phyloP scores from a whole-genome alignment of 2,113 vertebrate species.

The Lepisosteus oculatus region DNA sequence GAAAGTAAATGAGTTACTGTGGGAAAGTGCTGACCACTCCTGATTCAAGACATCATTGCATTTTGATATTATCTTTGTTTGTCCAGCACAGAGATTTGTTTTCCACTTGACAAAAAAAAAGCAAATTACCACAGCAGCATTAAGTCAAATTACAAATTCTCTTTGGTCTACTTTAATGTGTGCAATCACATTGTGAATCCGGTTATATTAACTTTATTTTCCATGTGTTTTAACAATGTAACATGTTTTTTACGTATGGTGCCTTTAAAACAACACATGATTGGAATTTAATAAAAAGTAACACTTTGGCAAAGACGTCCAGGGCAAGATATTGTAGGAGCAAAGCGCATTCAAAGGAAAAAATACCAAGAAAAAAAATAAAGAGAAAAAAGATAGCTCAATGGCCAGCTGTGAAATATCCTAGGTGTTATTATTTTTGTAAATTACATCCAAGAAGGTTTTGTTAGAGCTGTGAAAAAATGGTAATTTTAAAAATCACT shows the following conservation, averaged over 20 bases:
- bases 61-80: too few relatives aligned
- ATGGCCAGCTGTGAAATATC: conserved; percentile 15
- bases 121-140: not conserved
- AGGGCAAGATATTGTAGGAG: not conserved
- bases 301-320: not conserved
- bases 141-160: not conserved
- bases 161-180: not conserved
- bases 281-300: not conserved
- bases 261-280: not conserved
- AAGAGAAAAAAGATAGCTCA: conserved; percentile 45
- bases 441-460: conserved; percentile 19
- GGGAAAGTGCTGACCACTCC: too few relatives aligned
- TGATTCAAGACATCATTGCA: too few relatives aligned
- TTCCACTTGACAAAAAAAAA: not conserved
- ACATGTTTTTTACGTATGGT: not conserved
- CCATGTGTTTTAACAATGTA: not conserved
- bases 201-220: not conserved
- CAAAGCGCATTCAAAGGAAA: conserved; percentile 5
- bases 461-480: conserved; percentile 10
- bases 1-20: too few relatives aligned
- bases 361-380: not conserved
- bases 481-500: conserved; percentile 10
- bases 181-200: not conserved
- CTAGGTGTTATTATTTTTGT: not conserved
- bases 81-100: not conserved